Evolutionary conservation across 2,113 vertebrate species (phyloP), one percentile per base, ranked within the genome.

Genomic region (Saccopteryx leptura): DNA sequence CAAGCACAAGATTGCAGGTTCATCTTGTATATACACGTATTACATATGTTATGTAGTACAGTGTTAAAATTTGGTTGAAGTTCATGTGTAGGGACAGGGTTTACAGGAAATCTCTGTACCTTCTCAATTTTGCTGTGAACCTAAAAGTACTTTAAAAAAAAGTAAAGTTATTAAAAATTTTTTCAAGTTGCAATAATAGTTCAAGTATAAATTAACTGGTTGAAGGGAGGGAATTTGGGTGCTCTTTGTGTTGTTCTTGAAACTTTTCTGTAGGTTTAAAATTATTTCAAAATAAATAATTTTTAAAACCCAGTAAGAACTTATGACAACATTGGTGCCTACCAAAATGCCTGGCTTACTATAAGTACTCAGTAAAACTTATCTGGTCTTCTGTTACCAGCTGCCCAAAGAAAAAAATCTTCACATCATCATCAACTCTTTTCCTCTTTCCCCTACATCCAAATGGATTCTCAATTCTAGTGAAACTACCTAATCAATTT

Each of bases 281-380:
- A 92, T 87, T 87, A 82, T 76, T 94, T 85, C 60, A 88, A 95
- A 92, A 95, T 68, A 81, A 88, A 61, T 80, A 91, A 91, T 72
- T 93, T 72, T n/a, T 63, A 72, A 90, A 90, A 80, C 89, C 61
- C 66, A 93, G 9, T 74, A 54, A 78, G 71, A 91, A 96, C 61
- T 93, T 19, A 50, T 84, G 33, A 91, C 21, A 79, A 75, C 10
- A 21, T 48, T 79, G 50, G 23, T 89, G 52, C 58, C 69, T 88
- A 76, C 26, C 31, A 95, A 93, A 96, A 94, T 56, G 74, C 17
- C 46, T 88, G 56, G 66, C 33, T 86, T 52, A 78, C 19, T 85
- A 4, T 3, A 93, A 15, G 46, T 81, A 58, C 61, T 63, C 50
- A 72, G 56, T 28, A 68, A 92, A 72, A 97, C 54, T 65, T 39